A percentile compares a stretch with the other conserved stretches of the same genome.
Evolutionary conservation across 2,113 vertebrate genomes (phyloP).

Genomic region (Microcebus griseorufus): DNA sequence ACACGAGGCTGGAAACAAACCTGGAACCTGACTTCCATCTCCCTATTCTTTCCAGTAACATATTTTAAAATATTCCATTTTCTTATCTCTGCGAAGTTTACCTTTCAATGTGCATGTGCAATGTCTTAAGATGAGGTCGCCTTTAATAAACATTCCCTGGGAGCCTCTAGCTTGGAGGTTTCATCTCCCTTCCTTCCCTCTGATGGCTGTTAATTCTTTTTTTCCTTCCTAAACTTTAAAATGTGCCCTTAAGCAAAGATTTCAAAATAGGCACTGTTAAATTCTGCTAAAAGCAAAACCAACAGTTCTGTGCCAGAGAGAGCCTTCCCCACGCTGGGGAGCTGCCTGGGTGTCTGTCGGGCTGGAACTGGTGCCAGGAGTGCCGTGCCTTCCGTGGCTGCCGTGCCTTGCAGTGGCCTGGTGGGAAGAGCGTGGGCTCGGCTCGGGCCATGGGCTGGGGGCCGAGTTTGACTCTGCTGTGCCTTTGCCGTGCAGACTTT

Average conservation of each 20-base stretch:
- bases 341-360: not conserved
- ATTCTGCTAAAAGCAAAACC: not conserved
- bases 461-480: rapidly evolving
- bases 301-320: not conserved
- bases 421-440: not conserved
- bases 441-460: rapidly evolving
- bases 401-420: rapidly evolving
- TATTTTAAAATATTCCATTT: not conserved
- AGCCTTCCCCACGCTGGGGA: not conserved
- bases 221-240: constrained; percentile 17
- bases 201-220: not conserved
- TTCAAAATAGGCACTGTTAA: constrained; percentile 30
- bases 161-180: not conserved
- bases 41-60: too few relatives aligned
- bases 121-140: not conserved
- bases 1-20: not conserved
- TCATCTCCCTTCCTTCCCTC: not conserved
- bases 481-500: rapidly evolving
- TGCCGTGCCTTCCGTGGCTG: not conserved
- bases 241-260: constrained; percentile 10
- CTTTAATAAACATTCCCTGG: not conserved
- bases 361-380: too few relatives aligned
- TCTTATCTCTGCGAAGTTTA: not conserved
- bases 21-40: not conserved
- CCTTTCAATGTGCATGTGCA: rapidly evolving